A percentile compares a stretch with the other conserved stretches of the same genome.
Evolutionary conservation across 2,888 invertebrate genomes (phyloP).

Genomic region (Glaucopsyche alexis): DNA sequence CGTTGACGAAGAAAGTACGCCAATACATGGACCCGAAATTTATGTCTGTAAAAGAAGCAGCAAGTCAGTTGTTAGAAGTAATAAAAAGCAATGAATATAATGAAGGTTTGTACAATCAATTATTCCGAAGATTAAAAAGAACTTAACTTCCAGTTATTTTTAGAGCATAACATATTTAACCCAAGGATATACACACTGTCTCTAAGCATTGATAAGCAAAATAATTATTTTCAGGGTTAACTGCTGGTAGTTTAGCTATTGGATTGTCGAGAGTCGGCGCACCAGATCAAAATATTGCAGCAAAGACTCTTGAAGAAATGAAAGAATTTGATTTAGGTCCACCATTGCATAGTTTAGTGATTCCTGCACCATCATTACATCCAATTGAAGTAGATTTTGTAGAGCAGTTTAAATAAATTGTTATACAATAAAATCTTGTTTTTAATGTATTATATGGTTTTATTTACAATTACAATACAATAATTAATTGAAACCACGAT

Average conservation of each 20-base stretch:
- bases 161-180: neutral
- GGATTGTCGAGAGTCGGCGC: slow-evolving; percentile 96
- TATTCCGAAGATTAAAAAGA: neutral
- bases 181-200: neutral
- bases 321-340: slow-evolving; percentile 86
- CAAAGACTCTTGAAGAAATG: slow-evolving; percentile 88
- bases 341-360: slow-evolving; percentile 96
- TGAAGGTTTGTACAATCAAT: slow-evolving; percentile 48
- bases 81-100: slow-evolving; percentile 72
- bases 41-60: slow-evolving; percentile 94
- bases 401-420: slow-evolving; percentile 80
- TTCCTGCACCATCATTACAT: slow-evolving; percentile 91
- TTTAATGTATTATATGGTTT: slow-evolving; percentile 64
- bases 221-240: slow-evolving; percentile 54
- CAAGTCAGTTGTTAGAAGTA: slow-evolving; percentile 89
- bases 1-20: slow-evolving; percentile 91
- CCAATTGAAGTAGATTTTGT: slow-evolving; percentile 95
- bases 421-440: slow-evolving; percentile 57
- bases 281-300: slow-evolving; percentile 88
- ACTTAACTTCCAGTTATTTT: neutral
- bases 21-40: slow-evolving; percentile 96
- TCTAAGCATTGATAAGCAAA: neutral
- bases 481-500: slow-evolving; percentile 64
- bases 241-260: slow-evolving; percentile 84
- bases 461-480: slow-evolving; percentile 74